These are phyloP conservation scores for Hydrolagus colliei DNA, from an alignment of 2,797 vertebrate species.

Conservation along the genomic window DNA sequence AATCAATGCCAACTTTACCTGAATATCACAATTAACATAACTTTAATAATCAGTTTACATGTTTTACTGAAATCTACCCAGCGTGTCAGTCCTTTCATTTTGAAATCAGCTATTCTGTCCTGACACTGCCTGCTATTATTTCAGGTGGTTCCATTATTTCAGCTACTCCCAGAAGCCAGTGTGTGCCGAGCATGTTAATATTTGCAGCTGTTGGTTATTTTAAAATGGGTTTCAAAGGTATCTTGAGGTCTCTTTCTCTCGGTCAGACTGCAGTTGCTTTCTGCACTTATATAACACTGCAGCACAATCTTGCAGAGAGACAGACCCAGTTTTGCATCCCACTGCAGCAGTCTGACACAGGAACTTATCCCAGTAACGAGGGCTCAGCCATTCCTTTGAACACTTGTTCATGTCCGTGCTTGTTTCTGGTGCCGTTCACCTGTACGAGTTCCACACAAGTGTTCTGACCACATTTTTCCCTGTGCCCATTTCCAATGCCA, in stretches of 20 bases:
- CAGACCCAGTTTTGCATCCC: not conserved
- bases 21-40: conserved; percentile 9
- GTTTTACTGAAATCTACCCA: not conserved
- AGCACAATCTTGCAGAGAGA: not conserved
- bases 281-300: conserved; percentile 29
- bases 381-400: too few relatives aligned
- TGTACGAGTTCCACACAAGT: too few relatives aligned
- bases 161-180: not conserved
- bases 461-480: too few relatives aligned
- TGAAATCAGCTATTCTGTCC: not conserved
- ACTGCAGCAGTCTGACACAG: not conserved
- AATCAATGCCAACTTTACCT: not conserved
- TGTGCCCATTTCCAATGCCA: too few relatives aligned
- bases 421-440: too few relatives aligned
- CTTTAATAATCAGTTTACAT: conserved; percentile 13
- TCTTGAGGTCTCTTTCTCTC: conserved; percentile 1
- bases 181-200: conserved; percentile 19
- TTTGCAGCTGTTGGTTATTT: conserved; percentile 9
- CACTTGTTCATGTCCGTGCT: too few relatives aligned
- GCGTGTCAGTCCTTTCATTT: not conserved
- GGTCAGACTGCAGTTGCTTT: conserved; percentile 15
- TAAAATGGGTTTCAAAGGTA: conserved; percentile 10
- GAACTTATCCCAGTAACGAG: too few relatives aligned
- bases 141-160: conserved; percentile 4
- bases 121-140: not conserved